Evolutionary conservation across 2,888 invertebrate species (phyloP).

Genomic region (Drosophila algonquin): DNA sequence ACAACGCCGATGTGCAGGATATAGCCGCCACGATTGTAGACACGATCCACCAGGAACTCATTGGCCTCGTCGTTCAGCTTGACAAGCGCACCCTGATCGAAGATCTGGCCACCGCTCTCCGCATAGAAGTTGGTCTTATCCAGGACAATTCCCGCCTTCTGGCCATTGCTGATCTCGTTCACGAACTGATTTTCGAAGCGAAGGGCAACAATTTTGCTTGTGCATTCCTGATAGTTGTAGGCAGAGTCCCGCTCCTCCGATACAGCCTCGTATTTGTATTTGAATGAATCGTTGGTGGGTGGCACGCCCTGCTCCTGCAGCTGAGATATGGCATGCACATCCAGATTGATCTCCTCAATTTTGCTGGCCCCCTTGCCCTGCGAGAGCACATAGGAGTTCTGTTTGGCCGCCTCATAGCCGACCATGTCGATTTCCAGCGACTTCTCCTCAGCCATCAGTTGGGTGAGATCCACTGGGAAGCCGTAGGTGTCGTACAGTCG

Average conservation of each 20-base stretch:
- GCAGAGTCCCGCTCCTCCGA: constrained; percentile 88
- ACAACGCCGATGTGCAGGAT: constrained; percentile 96
- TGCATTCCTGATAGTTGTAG: constrained; percentile 90
- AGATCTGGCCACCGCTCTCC: constrained; percentile 99
- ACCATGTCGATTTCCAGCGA: constrained; percentile 93
- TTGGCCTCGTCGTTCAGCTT: constrained; percentile 93
- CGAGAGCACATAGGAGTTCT: constrained; percentile 93
- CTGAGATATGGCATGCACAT: constrained; percentile 97
- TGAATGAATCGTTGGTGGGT: constrained; percentile 94
- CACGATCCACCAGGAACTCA: constrained; percentile 96
- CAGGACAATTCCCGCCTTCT: constrained; percentile 95
- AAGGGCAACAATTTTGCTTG: constrained; percentile 92
- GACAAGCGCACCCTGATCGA: constrained; percentile 95
- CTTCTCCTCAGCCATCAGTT: constrained; percentile 98
- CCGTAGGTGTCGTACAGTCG: constrained; percentile 99
- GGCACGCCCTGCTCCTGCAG: constrained; percentile 91
- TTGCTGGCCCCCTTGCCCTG: constrained; percentile 93
- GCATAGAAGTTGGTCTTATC: constrained; percentile 98
- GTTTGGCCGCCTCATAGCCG: constrained; percentile 96
- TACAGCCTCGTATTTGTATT: constrained; percentile 93
- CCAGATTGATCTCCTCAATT: constrained; percentile 93
- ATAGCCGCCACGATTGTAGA: constrained; percentile 98
- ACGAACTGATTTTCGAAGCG: constrained; percentile 93
- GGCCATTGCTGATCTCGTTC: constrained; percentile 90
- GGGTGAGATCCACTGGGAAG: constrained; percentile 98